phyloP scores from a whole-genome alignment of 1,140 invertebrate genomes.

The Latrodectus geometricus region DNA sequence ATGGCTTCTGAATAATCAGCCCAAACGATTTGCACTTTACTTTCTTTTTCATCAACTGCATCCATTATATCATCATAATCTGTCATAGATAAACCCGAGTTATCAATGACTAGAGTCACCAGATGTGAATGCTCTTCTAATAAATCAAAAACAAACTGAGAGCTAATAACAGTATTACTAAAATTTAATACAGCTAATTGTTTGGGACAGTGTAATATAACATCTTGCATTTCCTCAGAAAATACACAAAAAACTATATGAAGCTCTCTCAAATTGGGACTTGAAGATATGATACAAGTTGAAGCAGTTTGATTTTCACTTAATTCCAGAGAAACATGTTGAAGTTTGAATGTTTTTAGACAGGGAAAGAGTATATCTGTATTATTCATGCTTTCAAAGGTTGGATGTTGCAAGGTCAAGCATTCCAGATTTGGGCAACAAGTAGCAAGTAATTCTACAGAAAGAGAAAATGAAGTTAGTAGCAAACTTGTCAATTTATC shows the following conservation, averaged over 20 bases:
- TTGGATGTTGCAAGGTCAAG: conserved; percentile 17
- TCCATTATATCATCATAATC: conserved; percentile 57
- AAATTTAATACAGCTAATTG: conserved; percentile 37
- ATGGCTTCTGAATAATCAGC: conserved; percentile 55
- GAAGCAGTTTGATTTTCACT: not conserved
- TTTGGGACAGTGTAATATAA: conserved; percentile 31
- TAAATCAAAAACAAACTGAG: conserved; percentile 21
- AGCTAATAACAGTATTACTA: conserved; percentile 36
- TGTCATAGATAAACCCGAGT: conserved; percentile 34
- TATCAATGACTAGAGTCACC: conserved; percentile 4
- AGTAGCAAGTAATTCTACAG: conserved; percentile 3
- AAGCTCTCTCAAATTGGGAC: conserved; percentile 44
- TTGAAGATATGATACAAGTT: conserved; percentile 25
- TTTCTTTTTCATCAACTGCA: conserved; percentile 40
- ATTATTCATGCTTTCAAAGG: conserved; percentile 2
- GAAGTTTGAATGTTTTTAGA: conserved; percentile 26
- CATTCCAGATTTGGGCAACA: conserved; percentile 35
- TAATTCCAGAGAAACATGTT: conserved; percentile 10
- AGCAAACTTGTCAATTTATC: conserved; percentile 6
- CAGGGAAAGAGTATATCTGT: conserved; percentile 16
- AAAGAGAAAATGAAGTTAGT: conserved; percentile 23
- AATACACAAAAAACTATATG: conserved; percentile 21
- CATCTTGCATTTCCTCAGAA: conserved; percentile 17
- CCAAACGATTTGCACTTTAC: conserved; percentile 29
- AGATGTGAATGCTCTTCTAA: conserved; percentile 14